phyloP scores from a whole-genome alignment of 2,888 invertebrate genomes.

The Apotomis capreana region DNA sequence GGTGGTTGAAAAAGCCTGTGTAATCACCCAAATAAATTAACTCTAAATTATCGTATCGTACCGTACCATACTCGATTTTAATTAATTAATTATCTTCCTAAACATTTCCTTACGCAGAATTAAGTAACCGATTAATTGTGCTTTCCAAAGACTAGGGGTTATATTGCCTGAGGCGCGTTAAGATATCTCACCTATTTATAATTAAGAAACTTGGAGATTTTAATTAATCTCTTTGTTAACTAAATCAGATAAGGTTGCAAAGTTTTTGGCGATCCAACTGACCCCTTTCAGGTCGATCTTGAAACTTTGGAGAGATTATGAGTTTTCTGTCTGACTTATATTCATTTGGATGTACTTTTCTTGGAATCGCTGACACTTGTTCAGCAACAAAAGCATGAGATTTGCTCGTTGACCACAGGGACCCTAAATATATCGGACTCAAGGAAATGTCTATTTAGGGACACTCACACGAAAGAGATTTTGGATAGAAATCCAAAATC shows the following conservation, averaged over 20 bases:
- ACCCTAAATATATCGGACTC: too few species aligned
- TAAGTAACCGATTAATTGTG: neutral
- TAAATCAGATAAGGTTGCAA: constrained; percentile 66
- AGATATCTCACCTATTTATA: constrained; percentile 55
- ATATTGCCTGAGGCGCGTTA: constrained; percentile 41
- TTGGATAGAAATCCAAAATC: too few species aligned
- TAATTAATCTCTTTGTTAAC: constrained; percentile 69
- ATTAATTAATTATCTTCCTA: neutral
- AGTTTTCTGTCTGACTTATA: constrained; percentile 50
- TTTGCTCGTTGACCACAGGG: too few species aligned
- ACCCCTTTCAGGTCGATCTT: constrained; percentile 55
- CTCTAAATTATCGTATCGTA: too few species aligned
- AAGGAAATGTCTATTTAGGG: too few species aligned
- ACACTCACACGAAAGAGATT: too few species aligned
- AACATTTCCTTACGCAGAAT: neutral
- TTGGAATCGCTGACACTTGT: neutral
- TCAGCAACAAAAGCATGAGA: too few species aligned
- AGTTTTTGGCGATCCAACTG: constrained; percentile 58
- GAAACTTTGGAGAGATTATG: constrained; percentile 53
- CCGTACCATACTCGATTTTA: neutral
- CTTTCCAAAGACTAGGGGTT: neutral
- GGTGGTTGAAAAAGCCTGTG: too few species aligned
- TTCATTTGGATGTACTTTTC: constrained; percentile 29
- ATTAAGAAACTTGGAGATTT: constrained; percentile 65
- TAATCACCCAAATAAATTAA: too few species aligned